Percentiles rank a stretch among this genome's conserved stretches.
phyloP scores from a whole-genome alignment of 2,113 vertebrate species.

The Dryoscopus gambensis region DNA sequence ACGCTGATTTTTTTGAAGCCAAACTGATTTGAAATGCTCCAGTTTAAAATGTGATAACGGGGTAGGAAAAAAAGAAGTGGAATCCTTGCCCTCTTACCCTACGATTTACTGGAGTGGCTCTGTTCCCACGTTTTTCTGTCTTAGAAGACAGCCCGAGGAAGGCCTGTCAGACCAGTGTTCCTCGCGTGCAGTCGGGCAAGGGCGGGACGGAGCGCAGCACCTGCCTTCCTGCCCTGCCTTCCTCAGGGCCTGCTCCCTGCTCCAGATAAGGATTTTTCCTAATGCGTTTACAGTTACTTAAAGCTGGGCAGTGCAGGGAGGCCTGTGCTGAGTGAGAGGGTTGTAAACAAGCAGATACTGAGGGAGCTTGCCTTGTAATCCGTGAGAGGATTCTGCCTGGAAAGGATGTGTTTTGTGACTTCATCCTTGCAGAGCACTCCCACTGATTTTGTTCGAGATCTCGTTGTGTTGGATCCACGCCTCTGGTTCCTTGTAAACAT shows the following conservation, averaged over 20 bases:
- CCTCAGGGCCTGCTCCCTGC: background rate
- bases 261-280: background rate
- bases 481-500: background rate
- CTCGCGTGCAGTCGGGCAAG: background rate
- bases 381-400: slow-evolving; percentile 9
- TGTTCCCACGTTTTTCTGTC: background rate
- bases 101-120: background rate
- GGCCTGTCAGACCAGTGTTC: background rate
- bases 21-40: background rate
- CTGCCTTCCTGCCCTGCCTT: background rate
- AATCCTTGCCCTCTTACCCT: accelerated
- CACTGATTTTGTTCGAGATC: background rate
- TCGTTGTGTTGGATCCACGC: background rate
- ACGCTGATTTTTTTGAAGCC: background rate
- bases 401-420: background rate
- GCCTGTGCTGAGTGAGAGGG: background rate
- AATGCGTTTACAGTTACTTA: background rate
- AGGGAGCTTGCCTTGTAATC: background rate
- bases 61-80: background rate
- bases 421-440: background rate
- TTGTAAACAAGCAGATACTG: slow-evolving; percentile 9
- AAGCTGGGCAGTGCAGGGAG: background rate
- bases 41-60: background rate
- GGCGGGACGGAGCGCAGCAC: background rate
- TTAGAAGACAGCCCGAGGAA: background rate